These are phyloP conservation scores for Catharus bicknelli DNA, from an alignment of 2,113 vertebrate species.

Conservation along the genomic window DNA sequence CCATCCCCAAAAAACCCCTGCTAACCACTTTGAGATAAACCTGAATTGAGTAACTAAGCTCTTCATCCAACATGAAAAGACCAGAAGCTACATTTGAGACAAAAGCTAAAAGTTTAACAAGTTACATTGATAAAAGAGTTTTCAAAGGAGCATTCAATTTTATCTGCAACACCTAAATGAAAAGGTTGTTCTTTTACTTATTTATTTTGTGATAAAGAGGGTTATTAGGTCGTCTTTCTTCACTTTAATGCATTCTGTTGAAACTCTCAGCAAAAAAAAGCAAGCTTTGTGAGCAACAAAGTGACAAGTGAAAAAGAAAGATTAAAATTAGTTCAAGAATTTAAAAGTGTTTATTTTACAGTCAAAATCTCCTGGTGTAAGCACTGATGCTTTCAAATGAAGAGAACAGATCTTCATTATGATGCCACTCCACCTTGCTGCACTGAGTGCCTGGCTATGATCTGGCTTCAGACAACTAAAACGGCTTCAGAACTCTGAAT, in stretches of 20 bases:
- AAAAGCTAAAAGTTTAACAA: slow-evolving; percentile 57
- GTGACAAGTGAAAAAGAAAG: slow-evolving; percentile 59
- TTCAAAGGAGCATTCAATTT: slow-evolving; percentile 40
- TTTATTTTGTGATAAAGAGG: slow-evolving; percentile 24
- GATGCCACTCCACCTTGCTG: not conserved
- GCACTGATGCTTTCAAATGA: slow-evolving; percentile 52
- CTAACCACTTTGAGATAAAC: not conserved
- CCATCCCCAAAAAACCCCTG: not conserved
- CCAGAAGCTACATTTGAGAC: slow-evolving; percentile 45
- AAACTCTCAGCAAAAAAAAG: slow-evolving; percentile 31
- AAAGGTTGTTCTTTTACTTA: slow-evolving; percentile 43
- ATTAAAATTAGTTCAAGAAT: slow-evolving; percentile 68
- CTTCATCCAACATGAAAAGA: slow-evolving; percentile 5
- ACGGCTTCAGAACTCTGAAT: slow-evolving; percentile 52
- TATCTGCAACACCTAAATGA: slow-evolving; percentile 46
- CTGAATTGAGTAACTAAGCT: not conserved
- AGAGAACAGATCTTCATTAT: slow-evolving; percentile 31
- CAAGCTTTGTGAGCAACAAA: slow-evolving; percentile 55
- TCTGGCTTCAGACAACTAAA: slow-evolving; percentile 11
- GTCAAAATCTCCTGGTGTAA: slow-evolving; percentile 46
- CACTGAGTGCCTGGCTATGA: not conserved
- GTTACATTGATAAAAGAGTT: slow-evolving; percentile 37
- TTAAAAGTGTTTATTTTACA: slow-evolving; percentile 40
- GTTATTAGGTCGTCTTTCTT: slow-evolving; percentile 48
- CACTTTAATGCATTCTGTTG: slow-evolving; percentile 31